phyloP scores from a whole-genome alignment of 2,113 vertebrate genomes.

The Willisornis vidua region DNA sequence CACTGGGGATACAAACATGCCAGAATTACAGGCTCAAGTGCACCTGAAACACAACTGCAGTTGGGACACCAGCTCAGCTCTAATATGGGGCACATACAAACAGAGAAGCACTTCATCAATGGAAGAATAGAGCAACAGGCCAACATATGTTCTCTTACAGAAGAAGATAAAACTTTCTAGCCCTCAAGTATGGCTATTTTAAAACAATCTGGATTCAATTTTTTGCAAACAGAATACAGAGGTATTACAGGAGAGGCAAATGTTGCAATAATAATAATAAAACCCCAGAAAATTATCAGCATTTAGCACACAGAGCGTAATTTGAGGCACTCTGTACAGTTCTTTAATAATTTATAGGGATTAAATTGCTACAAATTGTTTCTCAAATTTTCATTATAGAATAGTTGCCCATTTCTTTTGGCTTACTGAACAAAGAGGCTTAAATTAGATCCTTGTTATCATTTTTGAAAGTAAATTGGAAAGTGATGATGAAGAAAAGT shows the following conservation, averaged over 20 bases:
- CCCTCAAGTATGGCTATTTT: background rate
- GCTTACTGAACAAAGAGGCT: slow-evolving; percentile 30
- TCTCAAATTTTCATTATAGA: background rate
- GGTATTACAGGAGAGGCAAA: background rate
- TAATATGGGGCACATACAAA: background rate
- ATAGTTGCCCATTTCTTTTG: background rate
- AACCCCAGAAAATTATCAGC: background rate
- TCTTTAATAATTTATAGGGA: background rate
- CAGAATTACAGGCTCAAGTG: background rate
- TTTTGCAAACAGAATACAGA: background rate
- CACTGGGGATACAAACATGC: background rate
- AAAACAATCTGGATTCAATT: background rate
- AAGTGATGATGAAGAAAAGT: background rate
- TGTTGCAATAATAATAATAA: background rate
- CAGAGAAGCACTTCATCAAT: background rate
- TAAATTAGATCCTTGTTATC: slow-evolving; percentile 29
- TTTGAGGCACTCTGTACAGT: background rate
- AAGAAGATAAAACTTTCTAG: background rate
- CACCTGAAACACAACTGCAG: background rate
- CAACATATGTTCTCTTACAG: background rate
- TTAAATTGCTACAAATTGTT: background rate
- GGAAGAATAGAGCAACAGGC: background rate
- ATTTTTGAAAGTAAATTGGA: slow-evolving; percentile 14
- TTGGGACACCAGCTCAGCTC: background rate
- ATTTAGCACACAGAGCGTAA: background rate